These are phyloP conservation scores for Drosophila rhopaloa DNA, from an alignment of 1,140 invertebrate genomes.

Conservation along the genomic window DNA sequence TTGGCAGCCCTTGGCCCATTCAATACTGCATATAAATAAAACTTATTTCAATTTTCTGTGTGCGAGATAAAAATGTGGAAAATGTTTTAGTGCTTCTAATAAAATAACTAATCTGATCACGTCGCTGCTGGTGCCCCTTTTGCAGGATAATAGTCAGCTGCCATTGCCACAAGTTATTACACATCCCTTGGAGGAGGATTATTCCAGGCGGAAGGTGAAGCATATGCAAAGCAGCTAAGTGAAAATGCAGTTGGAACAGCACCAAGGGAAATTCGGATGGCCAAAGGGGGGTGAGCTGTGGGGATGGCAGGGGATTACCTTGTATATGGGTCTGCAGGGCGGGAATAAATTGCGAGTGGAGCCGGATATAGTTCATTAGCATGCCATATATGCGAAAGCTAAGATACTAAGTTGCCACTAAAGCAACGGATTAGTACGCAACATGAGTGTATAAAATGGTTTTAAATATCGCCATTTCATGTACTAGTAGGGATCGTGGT, in stretches of 20 bases:
- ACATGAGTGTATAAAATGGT: constrained; percentile 11
- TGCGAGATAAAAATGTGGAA: constrained; percentile 56
- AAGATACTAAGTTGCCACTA: constrained; percentile 39
- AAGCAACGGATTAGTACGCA: constrained; percentile 27
- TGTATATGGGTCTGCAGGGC: constrained; percentile 29
- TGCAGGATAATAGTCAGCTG: constrained; percentile 65
- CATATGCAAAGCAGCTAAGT: constrained; percentile 59
- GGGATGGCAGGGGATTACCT: constrained; percentile 12
- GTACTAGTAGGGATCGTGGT: not conserved
- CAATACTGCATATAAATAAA: constrained; percentile 73
- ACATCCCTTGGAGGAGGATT: constrained; percentile 40
- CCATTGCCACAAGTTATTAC: constrained; percentile 60
- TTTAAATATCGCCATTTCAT: constrained; percentile 7
- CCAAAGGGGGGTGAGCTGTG: not conserved
- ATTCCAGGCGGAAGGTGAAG: constrained; percentile 32
- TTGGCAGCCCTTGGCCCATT: constrained; percentile 53
- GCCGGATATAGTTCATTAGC: constrained; percentile 58
- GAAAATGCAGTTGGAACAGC: constrained; percentile 39
- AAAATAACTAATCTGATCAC: constrained; percentile 82
- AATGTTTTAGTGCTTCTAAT: constrained; percentile 76
- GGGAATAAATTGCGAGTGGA: constrained; percentile 52
- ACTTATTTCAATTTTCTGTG: constrained; percentile 74
- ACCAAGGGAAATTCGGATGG: not conserved
- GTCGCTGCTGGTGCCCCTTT: constrained; percentile 33
- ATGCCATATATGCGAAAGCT: constrained; percentile 46